Base-by-base conservation (phyloP, 2,797 vertebrate genomes). In the Tenualosa ilisha region DNA sequence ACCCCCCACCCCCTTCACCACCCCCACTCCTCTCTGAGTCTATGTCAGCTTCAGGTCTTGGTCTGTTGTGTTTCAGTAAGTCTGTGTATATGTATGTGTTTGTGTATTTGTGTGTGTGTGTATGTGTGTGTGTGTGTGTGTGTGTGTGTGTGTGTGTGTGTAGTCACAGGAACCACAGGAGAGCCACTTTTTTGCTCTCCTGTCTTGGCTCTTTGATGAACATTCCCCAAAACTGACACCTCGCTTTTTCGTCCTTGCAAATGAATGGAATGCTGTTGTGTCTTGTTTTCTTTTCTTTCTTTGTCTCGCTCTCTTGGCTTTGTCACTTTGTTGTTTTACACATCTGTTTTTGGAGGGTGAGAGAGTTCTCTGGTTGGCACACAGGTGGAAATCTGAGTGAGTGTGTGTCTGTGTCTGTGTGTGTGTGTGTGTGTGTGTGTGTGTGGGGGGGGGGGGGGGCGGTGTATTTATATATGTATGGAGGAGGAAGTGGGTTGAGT, bases 181-280 rank as follows among this genome's bases (percentile, higher is more conserved):
- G 4, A 79, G 17, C 17, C 40, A 79, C 72, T 79, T 79, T 46
- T 46, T 37, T 37, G 40, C 72, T 46, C 37, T 79, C n/a, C n/a
- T 31, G 24, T 15, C 7, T 37, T 75, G 68, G 31, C 15, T 17
- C 72, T 43, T 79, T 22, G 72, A 79, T 79, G 20, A 46, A 5
- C 43, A 46, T 79, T 17, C 46, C 72, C 46, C 37, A 56, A 12
- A 43, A 6, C 72, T 79, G 72, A 79, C 72, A 79, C 72, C 17
- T 79, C 6, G 3, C 37, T 43, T 79, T 20, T 79, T 31, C 68
- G 3, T 20, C 40, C 31, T 37, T 31, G 54, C 20, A 17, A 63
- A 79, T 79, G 72, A 79, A 79, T 46, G 40, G 72, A 79, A 79
- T 79, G 72, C 72, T 79, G 72, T 75, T 75, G 68, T 12, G 15